Conservation (phyloP, 2,888 invertebrate species). For the Hypolimnas misippus region DNA sequence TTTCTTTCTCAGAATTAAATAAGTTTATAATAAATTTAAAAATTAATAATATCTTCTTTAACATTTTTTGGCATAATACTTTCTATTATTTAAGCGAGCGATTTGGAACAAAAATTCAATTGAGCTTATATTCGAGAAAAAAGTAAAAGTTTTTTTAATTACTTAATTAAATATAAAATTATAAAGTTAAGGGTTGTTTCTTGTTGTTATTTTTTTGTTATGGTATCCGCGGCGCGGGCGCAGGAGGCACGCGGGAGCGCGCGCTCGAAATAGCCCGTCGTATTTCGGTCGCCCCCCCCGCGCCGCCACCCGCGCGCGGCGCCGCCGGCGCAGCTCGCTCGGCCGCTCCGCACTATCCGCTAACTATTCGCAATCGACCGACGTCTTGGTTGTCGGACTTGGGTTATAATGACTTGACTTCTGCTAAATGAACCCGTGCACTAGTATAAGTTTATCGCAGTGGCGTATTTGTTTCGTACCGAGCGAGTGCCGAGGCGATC, state of each 20-base stretch:
- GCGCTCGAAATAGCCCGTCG: conserved; percentile 79
- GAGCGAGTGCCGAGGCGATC: conserved; percentile 69
- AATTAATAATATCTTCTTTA: too few relatives aligned
- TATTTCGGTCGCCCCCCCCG: conserved; percentile 77
- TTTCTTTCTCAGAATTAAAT: too few relatives aligned
- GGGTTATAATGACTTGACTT: conserved; percentile 91
- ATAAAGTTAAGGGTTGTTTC: neutral
- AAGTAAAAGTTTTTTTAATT: too few relatives aligned
- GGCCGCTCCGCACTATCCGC: conserved; percentile 89
- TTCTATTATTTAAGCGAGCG: too few relatives aligned
- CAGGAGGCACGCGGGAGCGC: conserved; percentile 65
- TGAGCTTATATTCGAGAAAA: too few relatives aligned
- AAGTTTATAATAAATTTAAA: too few relatives aligned
- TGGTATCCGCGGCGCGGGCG: conserved; percentile 17
- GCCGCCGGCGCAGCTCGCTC: conserved; percentile 52
- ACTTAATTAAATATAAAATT: too few relatives aligned
- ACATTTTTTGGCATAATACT: too few relatives aligned
- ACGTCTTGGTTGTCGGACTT: conserved; percentile 93
- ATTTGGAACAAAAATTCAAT: too few relatives aligned
- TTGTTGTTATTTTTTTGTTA: too few relatives aligned
- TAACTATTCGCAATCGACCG: conserved; percentile 96
- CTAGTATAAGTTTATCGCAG: conserved; percentile 79
- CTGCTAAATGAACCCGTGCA: conserved; percentile 87
- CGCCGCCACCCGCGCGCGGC: conserved; percentile 63
- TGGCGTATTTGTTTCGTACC: conserved; percentile 72